Base-by-base conservation (phyloP, 2,888 invertebrate species). In the Monoplex corrugatus region DNA sequence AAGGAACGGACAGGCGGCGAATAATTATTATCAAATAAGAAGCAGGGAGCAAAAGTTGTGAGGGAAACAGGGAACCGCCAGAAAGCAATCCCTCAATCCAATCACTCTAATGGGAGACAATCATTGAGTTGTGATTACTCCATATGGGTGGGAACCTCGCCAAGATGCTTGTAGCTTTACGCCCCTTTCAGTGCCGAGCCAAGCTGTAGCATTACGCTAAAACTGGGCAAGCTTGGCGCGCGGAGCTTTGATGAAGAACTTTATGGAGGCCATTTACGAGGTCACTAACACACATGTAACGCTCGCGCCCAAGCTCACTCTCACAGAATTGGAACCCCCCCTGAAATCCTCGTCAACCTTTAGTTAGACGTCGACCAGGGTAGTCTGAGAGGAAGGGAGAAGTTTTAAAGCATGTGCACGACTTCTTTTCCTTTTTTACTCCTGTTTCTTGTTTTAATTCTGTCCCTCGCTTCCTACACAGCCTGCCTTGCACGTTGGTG, bases 181-280 rank as follows among this genome's bases (percentile, higher is more conserved):
- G 88, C 88, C 88, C 88, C 83, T 88, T 88, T 88, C 40, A 88
- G 88, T 80, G 40, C 38, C 80, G 83, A n/a, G 50, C 88, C 80
- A 88, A 88, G 88, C 80, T 88, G 80, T 50, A 80, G 78, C 57
- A 23, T 28, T 38, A 35, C 63, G 88, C 83, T 88, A 83, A 88
- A 88, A 40, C 38, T n/a, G 45, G 83, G 63, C 88, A 35, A 82
- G 68, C 68, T 44, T 44, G 23, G 38, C 23, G 63, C 88, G 50
- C 40, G 63, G 63, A 83, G 83, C 88, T 88, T 88, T 88, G 88
- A 88, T 88, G 88, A 88, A 82, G 83, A 68, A 50, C 57, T 88
- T 88, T 88, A 88, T 88, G 82, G 68, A 57, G 43, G 32, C 35
- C 38, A 5, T 88, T 88, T 88, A 88, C 82, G 83, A 44, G 44